Evolutionary conservation across 1,140 invertebrate genomes (phyloP).

Genomic region (Andricus grossulariae): DNA sequence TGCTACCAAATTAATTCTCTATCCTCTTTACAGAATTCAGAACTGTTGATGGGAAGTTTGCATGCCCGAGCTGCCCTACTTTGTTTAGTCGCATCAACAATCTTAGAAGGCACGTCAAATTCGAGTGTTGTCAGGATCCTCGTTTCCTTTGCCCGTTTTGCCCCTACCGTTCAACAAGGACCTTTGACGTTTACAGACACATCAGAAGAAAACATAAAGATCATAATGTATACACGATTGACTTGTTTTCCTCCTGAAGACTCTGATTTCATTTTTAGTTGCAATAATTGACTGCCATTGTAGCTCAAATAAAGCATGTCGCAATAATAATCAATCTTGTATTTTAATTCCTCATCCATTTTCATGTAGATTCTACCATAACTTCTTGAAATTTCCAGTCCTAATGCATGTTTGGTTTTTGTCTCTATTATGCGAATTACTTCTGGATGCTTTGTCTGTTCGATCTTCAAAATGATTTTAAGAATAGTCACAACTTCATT

Average conservation of each 20-base stretch:
- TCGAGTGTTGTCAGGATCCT: slow-evolving; percentile 88
- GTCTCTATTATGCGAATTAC: slow-evolving; percentile 12
- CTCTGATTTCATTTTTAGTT: not conserved
- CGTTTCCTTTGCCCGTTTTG: slow-evolving; percentile 87
- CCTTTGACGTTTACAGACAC: slow-evolving; percentile 68
- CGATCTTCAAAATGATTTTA: slow-evolving; percentile 9
- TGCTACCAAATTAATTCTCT: too few species aligned
- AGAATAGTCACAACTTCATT: not conserved
- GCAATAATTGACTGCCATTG: not conserved
- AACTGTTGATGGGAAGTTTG: not conserved
- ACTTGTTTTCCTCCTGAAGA: slow-evolving; percentile 43
- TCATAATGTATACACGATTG: slow-evolving; percentile 57
- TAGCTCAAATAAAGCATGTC: too few species aligned
- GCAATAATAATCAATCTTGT: not conserved
- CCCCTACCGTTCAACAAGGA: slow-evolving; percentile 73
- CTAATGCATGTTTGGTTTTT: slow-evolving; percentile 1
- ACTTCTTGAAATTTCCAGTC: not conserved
- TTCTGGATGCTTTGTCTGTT: slow-evolving; percentile 6
- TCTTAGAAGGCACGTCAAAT: slow-evolving; percentile 82
- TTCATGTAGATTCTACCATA: too few species aligned
- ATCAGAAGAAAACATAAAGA: slow-evolving; percentile 62
- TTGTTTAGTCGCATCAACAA: slow-evolving; percentile 52
- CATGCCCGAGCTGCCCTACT: not conserved
- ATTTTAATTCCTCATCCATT: not conserved
- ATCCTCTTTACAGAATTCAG: not conserved